phyloP scores from a whole-genome alignment of 2,888 invertebrate species.

The Glomeris marginata region DNA sequence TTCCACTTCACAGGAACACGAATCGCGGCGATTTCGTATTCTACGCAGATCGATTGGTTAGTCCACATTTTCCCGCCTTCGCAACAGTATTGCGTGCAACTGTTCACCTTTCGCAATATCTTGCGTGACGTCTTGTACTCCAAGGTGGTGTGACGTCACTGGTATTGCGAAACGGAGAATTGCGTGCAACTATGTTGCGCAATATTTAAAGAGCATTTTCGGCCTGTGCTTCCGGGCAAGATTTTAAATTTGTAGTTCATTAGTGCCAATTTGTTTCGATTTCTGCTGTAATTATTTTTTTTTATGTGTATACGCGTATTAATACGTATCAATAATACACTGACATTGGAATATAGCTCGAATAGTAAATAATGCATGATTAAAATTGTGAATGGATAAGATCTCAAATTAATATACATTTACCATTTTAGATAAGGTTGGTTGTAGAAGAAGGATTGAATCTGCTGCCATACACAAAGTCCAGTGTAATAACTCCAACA shows the following conservation, averaged over 20 bases:
- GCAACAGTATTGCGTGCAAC: neutral
- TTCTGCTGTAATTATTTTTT: no score
- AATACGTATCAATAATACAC: no score
- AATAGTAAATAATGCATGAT: no score
- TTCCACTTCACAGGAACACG: constrained; percentile 54
- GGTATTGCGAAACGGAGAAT: neutral
- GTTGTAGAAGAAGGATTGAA: constrained; percentile 98
- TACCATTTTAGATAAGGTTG: constrained; percentile 53
- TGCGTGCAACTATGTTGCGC: neutral
- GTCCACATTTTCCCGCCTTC: constrained; percentile 17
- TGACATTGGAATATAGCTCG: no score
- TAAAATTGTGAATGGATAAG: neutral
- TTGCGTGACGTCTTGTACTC: no score
- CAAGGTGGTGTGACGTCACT: neutral
- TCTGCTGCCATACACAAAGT: constrained; percentile 83
- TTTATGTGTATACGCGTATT: no score
- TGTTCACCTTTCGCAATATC: no score
- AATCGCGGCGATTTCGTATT: constrained; percentile 93
- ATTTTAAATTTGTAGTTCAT: no score
- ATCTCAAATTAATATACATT: no score
- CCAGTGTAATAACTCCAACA: constrained; percentile 84
- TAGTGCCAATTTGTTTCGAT: no score
- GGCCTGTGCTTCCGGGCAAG: no score
- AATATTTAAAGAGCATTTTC: no score
- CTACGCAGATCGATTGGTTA: constrained; percentile 83